Conservation (phyloP, 2,797 vertebrate genomes). For the Chloroceryle inda region DNA sequence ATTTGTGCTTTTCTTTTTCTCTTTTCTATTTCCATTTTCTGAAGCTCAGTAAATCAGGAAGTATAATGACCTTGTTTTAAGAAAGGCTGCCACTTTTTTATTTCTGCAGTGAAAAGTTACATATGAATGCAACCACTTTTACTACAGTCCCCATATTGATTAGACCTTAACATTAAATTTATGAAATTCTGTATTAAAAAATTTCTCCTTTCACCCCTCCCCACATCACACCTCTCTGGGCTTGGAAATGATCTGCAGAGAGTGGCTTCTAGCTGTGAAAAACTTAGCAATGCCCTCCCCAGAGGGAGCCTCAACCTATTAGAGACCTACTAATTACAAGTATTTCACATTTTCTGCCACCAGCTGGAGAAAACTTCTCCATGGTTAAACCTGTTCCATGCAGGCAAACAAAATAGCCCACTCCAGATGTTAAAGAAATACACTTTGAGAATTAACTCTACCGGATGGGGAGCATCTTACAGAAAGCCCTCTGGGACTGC, state of each 20-base stretch:
- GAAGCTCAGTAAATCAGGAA: neutral
- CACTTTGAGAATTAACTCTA: conserved; percentile 15
- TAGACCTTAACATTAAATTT: neutral
- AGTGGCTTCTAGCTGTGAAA: neutral
- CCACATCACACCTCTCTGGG: neutral
- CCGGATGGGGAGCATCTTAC: neutral
- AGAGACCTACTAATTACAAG: neutral
- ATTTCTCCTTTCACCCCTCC: neutral
- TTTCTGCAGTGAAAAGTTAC: neutral
- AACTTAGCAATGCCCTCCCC: neutral
- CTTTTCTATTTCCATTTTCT: neutral
- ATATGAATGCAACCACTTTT: neutral
- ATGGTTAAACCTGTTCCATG: neutral
- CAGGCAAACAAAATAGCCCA: neutral
- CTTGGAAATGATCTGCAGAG: neutral
- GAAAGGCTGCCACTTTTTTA: neutral
- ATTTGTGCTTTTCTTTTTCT: neutral
- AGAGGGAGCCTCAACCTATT: neutral
- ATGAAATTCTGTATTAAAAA: neutral
- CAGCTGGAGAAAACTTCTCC: neutral
- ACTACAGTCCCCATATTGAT: neutral
- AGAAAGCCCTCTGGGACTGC: neutral
- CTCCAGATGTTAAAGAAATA: conserved; percentile 19
- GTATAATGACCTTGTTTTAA: neutral
- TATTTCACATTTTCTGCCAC: neutral